Evolutionary conservation across 2,888 invertebrate species (phyloP), one percentile per base, ranked within the genome.

Genomic region (Masnerella sp.): DNA sequence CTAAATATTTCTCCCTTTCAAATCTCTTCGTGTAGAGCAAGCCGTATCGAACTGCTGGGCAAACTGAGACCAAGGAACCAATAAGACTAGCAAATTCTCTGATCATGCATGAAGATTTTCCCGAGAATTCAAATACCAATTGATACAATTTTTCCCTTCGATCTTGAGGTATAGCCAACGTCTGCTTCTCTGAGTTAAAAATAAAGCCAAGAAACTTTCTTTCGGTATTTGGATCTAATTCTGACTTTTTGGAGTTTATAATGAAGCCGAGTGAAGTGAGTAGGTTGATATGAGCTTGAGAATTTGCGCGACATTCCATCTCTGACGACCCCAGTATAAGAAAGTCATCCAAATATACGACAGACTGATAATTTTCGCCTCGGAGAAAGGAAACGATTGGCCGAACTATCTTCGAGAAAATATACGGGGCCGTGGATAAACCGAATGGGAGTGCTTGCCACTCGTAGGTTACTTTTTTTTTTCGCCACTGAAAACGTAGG

Each of bases 401-500:
- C 8, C 54, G 54, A 1, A 65, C 12, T 7, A 65, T 54, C 17
- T 43, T 43, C 2, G 61, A 40, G 12, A 49, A 62, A 28, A 62
- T 51, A 30, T 40, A 49, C 11, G 61, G 49, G 1, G 51, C 38
- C 5, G 59, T 36, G 0, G 59, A 34, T 5, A 58, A 28, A 1
- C 43, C 58, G 12, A 25, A 56, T 5, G 34, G 34, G 8, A 61
- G 17, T 17, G 47, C 61, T 9, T 17, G 22, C 15, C 47, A 61
- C 17, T 61, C 47, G 11, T 61, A 61, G 0, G 25, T 42, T 2
- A 7, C 8, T 3, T 25, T 20, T 12, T n/a, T n/a, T n/a, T n/a
- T n/a, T n/a, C 14, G 25, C 42, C 59, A 68, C 30, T 56, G 28
- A 38, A 73, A 73, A 28, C 49, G 61, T 4, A 61, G 11, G 11